Percentiles rank a stretch among this genome's conserved stretches.
phyloP scores from a whole-genome alignment of 2,888 invertebrate genomes.

The Leptopilina syphax region DNA sequence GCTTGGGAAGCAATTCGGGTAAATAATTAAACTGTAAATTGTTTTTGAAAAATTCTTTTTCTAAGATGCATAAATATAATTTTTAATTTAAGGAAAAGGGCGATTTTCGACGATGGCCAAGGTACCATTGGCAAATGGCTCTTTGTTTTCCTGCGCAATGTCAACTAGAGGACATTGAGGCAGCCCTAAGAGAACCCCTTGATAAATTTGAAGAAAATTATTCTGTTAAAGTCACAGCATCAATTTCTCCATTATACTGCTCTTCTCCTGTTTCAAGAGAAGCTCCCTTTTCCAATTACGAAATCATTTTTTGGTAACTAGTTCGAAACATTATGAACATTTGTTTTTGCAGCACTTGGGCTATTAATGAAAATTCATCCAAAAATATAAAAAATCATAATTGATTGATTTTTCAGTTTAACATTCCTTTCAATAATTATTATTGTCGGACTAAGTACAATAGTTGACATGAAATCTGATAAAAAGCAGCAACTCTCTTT shows the following conservation, averaged over 20 bases:
- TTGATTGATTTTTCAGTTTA: conserved; percentile 34
- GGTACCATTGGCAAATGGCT: conserved; percentile 74
- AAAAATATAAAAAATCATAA: not conserved
- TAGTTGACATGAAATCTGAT: conserved; percentile 43
- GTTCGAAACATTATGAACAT: too few species aligned
- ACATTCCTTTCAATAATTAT: conserved; percentile 25
- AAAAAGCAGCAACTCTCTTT: conserved; percentile 15
- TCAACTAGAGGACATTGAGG: conserved; percentile 79
- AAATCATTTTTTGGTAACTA: conserved; percentile 61
- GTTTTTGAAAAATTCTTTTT: too few species aligned
- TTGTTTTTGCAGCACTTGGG: too few species aligned
- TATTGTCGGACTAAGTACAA: conserved; percentile 32
- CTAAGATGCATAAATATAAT: too few species aligned
- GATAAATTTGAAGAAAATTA: conserved; percentile 69
- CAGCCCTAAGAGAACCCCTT: conserved; percentile 77
- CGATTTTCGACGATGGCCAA: conserved; percentile 41
- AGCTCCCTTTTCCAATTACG: conserved; percentile 53
- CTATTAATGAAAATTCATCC: too few species aligned
- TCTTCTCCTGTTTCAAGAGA: conserved; percentile 54
- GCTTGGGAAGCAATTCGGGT: conserved; percentile 68
- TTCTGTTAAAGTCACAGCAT: conserved; percentile 56
- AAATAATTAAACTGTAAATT: not conserved
- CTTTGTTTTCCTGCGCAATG: conserved; percentile 82
- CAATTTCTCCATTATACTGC: conserved; percentile 58
- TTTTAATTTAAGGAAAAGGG: too few species aligned